Evolutionary conservation across 2,888 invertebrate genomes (phyloP).

Genomic region (Diaprepes abbreviatus): DNA sequence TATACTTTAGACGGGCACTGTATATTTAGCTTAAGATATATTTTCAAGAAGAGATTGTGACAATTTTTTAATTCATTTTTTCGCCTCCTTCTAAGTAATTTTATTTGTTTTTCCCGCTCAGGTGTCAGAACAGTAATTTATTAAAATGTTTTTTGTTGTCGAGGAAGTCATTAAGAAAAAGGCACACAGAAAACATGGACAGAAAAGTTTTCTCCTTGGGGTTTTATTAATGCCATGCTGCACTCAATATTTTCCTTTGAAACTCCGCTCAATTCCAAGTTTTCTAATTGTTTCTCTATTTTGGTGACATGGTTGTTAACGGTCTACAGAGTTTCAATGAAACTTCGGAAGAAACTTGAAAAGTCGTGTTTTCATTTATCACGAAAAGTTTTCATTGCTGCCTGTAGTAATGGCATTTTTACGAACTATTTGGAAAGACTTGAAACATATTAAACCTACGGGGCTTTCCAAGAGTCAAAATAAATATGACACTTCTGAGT

Average conservation of each 20-base stretch:
- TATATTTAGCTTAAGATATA: too few species aligned
- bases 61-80: background rate
- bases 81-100: background rate
- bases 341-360: conserved; percentile 46
- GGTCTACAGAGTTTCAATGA: conserved; percentile 48
- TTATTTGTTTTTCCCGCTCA: conserved; percentile 3
- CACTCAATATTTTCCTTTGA: conserved; percentile 42
- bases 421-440: conserved; percentile 37
- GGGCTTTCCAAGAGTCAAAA: conserved; percentile 20
- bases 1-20: too few species aligned
- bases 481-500: conserved; percentile 26
- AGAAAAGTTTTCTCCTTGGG: conserved; percentile 25
- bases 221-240: conserved; percentile 35
- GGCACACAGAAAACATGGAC: conserved; percentile 17
- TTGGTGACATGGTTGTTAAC: conserved; percentile 50
- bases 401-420: conserved; percentile 46
- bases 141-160: conserved; percentile 21
- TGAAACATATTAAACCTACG: conserved; percentile 33
- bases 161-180: conserved; percentile 21
- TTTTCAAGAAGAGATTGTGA: too few species aligned
- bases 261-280: conserved; percentile 43
- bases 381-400: conserved; percentile 45
- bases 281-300: conserved; percentile 50
- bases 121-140: conserved; percentile 21
- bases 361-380: conserved; percentile 51